Evolutionary conservation across 2,113 vertebrate genomes (phyloP), one percentile per base, ranked within the genome.

Genomic region (Platichthys stellatus): DNA sequence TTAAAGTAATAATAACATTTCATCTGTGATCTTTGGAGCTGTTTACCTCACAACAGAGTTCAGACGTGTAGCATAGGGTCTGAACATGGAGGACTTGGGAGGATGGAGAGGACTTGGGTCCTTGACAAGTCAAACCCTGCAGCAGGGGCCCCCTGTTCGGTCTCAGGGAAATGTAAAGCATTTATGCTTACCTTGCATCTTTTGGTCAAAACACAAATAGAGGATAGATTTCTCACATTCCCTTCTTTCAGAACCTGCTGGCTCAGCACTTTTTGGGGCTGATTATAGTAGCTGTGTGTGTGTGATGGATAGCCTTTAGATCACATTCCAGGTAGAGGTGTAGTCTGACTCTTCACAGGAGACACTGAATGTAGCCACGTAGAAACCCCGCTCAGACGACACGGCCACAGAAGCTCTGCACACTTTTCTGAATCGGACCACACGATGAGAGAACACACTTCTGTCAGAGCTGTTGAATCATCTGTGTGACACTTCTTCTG

Each of bases 271-370:
- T 76, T 72, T 59, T 1, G 0, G 40, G 28, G 43, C 60, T 72
- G 47, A 49, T 84, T 54, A 80, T 63, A 76, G 72, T 70, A 79
- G 72, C 65, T 21, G 62, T 63, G 61, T 59, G 60, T 51, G 63
- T 53, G 59, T 89, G 89, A 89, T 77, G 80, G 71, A 87, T 86
- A 74, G 69, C 24, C 74, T 78, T 63, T 82, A 84, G 76, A 76
- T 79, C 63, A 70, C 58, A 20, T 80, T 83, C 70, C 76, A 83
- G 76, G 62, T 76, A 72, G 40, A 87, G 63, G 69, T 81, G 61
- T 68, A 78, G 70, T 56, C 74, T 74, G 59, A 68, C 26, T 63
- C 31, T 62, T 70, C 75, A 60, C 80, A 58, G 70, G 79, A 43
- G 86, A 83, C 67, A n/a, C 76, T 65, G 51, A 58, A 81, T 73